Evolutionary conservation across 2,113 vertebrate species (phyloP).

Genomic region (Laticauda laticaudata): DNA sequence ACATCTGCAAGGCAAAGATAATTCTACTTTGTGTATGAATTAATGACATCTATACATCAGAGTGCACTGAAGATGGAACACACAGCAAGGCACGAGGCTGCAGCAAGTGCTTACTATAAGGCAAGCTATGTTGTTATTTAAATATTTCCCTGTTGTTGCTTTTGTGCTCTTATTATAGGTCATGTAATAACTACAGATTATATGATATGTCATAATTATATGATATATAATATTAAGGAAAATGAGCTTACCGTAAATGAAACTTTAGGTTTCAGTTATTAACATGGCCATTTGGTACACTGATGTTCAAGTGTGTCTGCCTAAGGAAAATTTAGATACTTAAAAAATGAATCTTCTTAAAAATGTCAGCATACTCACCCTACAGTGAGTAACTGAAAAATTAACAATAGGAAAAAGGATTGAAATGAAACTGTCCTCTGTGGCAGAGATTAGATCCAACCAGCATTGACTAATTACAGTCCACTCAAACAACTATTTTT

Average conservation of each 20-base stretch:
- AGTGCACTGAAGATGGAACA: slow-evolving; percentile 10
- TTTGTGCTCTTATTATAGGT: background rate
- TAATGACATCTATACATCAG: slow-evolving; percentile 42
- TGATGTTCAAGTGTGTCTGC: slow-evolving; percentile 11
- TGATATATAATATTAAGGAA: background rate
- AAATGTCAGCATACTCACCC: background rate
- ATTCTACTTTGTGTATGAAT: slow-evolving; percentile 1
- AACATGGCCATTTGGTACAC: background rate
- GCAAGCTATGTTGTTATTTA: slow-evolving; percentile 5
- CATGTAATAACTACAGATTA: background rate
- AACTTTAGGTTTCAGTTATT: background rate
- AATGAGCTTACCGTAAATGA: slow-evolving; percentile 8
- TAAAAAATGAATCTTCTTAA: background rate
- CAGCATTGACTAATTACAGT: slow-evolving; percentile 17
- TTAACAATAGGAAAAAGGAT: background rate
- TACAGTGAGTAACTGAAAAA: background rate
- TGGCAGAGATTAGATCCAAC: background rate
- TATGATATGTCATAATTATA: background rate
- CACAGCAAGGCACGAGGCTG: background rate
- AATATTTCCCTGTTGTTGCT: background rate
- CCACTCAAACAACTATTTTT: slow-evolving; percentile 2
- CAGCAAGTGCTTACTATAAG: background rate
- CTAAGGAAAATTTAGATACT: slow-evolving; percentile 9
- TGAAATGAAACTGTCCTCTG: background rate
- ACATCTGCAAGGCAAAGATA: slow-evolving; percentile 52